Evolutionary conservation across 2,888 invertebrate genomes (phyloP).

Genomic region (Drosophila helvetica): DNA sequence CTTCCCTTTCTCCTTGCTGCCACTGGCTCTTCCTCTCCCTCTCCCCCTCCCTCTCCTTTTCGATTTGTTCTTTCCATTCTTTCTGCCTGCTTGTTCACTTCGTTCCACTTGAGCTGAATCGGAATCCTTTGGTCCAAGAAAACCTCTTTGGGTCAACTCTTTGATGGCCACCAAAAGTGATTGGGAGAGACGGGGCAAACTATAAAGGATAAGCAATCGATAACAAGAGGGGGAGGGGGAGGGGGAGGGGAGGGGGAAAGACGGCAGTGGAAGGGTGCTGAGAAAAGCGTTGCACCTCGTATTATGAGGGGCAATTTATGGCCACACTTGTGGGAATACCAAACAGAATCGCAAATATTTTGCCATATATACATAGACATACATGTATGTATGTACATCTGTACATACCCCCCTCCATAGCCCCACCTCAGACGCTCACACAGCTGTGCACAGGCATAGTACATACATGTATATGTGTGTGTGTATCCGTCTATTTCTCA

Average conservation of each 20-base stretch:
- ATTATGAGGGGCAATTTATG: slow-evolving; percentile 56
- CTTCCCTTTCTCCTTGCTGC: background rate
- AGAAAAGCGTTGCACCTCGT: slow-evolving; percentile 22
- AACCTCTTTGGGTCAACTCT: slow-evolving; percentile 33
- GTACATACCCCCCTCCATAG: no score
- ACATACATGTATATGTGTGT: background rate
- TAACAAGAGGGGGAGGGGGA: background rate
- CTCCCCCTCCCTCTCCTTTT: no score
- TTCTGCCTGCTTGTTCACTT: slow-evolving; percentile 10
- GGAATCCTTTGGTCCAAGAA: slow-evolving; percentile 25
- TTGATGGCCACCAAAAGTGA: slow-evolving; percentile 33
- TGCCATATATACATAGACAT: slow-evolving; percentile 32
- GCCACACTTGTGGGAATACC: slow-evolving; percentile 60
- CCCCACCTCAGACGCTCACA: background rate
- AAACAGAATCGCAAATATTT: slow-evolving; percentile 71
- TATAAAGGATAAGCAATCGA: slow-evolving; percentile 33
- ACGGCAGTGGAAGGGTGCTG: slow-evolving; percentile 6
- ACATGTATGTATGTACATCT: background rate
- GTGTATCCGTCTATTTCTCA: slow-evolving; percentile 46
- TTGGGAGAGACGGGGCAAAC: slow-evolving; percentile 28
- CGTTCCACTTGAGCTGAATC: slow-evolving; percentile 37
- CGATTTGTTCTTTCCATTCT: background rate
- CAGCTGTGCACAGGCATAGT: no score
- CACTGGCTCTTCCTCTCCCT: background rate
- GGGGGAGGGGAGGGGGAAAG: background rate